phyloP scores from a whole-genome alignment of 2,888 invertebrate species.

The Cheilosia vernalis region DNA sequence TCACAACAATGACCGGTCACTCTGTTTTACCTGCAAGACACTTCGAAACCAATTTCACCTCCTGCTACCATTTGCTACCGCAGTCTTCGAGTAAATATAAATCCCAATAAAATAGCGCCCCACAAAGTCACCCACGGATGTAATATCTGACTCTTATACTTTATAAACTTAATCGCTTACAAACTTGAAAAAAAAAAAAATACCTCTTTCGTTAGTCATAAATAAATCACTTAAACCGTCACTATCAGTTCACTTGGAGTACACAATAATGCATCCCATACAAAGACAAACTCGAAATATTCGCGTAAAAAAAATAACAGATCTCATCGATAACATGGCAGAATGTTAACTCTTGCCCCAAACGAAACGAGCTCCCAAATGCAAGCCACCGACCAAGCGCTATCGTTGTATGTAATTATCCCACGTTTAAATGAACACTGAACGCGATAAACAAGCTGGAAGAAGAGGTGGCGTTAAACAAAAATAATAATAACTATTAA shows the following conservation, averaged over 20 bases:
- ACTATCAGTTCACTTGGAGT: constrained; percentile 8
- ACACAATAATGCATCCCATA: background rate
- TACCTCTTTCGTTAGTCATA: constrained; percentile 19
- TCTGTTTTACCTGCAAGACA: too few relatives aligned
- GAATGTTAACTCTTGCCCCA: background rate
- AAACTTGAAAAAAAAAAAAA: background rate
- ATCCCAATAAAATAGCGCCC: too few relatives aligned
- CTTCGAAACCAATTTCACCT: too few relatives aligned
- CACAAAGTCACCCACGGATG: too few relatives aligned
- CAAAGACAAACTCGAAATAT: background rate
- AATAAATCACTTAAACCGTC: background rate
- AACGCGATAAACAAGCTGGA: background rate
- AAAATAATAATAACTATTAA: background rate
- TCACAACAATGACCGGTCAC: too few relatives aligned
- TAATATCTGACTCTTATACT: too few relatives aligned
- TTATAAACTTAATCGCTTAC: too few relatives aligned
- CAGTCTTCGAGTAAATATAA: too few relatives aligned
- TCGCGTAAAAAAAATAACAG: constrained; percentile 7
- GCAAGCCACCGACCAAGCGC: background rate
- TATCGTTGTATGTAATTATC: constrained; percentile 15
- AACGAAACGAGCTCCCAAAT: background rate
- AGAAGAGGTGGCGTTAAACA: constrained; percentile 7
- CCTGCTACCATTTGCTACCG: too few relatives aligned
- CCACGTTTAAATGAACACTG: constrained; percentile 41
- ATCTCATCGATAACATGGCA: constrained; percentile 6